Evolutionary conservation across 1,140 invertebrate genomes (phyloP), one percentile per base, ranked within the genome.

Genomic region (Anastrepha ludens): DNA sequence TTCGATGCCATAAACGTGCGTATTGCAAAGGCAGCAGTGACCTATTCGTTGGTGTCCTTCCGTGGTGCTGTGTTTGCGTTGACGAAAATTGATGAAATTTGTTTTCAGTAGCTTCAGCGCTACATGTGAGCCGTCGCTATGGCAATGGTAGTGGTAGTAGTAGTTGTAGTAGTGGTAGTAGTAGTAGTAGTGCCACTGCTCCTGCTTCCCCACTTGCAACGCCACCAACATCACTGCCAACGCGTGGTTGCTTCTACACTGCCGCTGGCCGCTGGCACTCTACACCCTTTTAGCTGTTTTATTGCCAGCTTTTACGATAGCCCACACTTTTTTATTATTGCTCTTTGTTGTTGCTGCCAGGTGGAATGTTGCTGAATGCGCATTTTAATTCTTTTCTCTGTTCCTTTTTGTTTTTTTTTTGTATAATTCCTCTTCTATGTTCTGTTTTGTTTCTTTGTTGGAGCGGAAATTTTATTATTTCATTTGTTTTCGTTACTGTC

Each of bases 41-140:
- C 47, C 20, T 55, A 55, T 29, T 7, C 41, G 41, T 47, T 55
- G 15, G 74, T 41, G 50, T 8, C 6, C 50, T 55, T 55, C 2
- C 50, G 13, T 50, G 70, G 44, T 55, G 47, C n/a, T 55, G 41
- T 41, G 39, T 81, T 81, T 50, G 47, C n/a, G 44, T 81, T 81
- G 74, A 81, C 47, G 74, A 81, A 29, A 81, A 81, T 81, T 81
- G 74, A 81, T 81, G 74, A 55, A 81, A 58, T 81, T 81, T 55
- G 47, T n/a, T 55, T 55, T 50, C n/a, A 29, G 44, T 41, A 2
- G 11, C 9, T 20, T 44, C 20, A 29, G 50, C 11, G 8, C 1
- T 2, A 47, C 8, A 41, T 81, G 47, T 55, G 74, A 55, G 74
- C 17, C n/a, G n/a, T 81, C 2, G 11, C 50, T 55, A 11, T 6